A percentile compares a stretch with the other conserved stretches of the same genome.
Conservation (phyloP, 2,113 vertebrate species). For the Hiodon tergisus region DNA sequence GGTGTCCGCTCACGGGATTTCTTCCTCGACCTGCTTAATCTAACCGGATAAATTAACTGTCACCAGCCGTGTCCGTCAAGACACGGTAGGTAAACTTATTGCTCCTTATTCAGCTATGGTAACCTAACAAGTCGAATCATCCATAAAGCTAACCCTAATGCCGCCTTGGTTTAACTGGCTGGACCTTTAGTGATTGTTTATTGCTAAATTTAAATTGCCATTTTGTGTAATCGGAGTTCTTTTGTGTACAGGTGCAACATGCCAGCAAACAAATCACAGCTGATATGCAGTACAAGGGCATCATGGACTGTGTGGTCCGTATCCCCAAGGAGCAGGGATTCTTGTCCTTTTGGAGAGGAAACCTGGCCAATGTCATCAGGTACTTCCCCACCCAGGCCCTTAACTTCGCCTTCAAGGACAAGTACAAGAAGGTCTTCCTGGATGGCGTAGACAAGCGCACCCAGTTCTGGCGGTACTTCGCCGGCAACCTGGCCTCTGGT, state of each 20-base stretch:
- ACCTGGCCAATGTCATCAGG: constrained; percentile 83
- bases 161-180: neutral
- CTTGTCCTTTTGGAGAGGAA: constrained; percentile 83
- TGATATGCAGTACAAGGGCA: constrained; percentile 83
- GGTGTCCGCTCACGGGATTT: no score
- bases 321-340: constrained; percentile 85
- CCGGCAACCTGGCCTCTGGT: constrained; percentile 81
- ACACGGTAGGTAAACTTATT: no score
- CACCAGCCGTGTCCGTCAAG: neutral
- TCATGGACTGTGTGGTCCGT: constrained; percentile 76
- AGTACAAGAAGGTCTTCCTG: constrained; percentile 86
- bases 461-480: constrained; percentile 89
- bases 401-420: constrained; percentile 91
- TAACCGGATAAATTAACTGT: neutral
- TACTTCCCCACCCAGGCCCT: constrained; percentile 91
- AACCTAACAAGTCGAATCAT: neutral
- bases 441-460: constrained; percentile 76
- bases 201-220: neutral
- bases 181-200: neutral
- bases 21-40: neutral
- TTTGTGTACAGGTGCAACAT: constrained; percentile 72
- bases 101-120: neutral
- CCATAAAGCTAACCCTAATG: neutral
- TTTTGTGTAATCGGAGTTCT: constrained; percentile 9
- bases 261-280: constrained; percentile 82